Evolutionary conservation across 2,113 vertebrate genomes (phyloP).

Genomic region (Gavia stellata): DNA sequence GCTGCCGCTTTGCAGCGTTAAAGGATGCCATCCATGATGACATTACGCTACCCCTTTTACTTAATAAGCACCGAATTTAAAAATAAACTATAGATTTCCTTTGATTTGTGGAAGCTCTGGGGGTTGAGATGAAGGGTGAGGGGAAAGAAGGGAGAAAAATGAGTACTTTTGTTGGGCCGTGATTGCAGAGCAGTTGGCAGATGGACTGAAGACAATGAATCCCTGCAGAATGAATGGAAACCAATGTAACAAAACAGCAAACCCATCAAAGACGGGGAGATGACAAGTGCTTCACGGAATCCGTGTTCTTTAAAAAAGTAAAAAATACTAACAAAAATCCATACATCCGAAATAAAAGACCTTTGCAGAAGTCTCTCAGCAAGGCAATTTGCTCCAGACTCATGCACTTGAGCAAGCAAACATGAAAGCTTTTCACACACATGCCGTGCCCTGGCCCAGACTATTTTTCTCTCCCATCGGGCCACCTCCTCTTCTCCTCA

Average conservation of each 20-base stretch:
- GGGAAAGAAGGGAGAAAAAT: neutral
- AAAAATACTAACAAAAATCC: neutral
- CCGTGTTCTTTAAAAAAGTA: neutral
- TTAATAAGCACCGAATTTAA: conserved; percentile 2
- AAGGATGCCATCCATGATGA: conserved; percentile 5
- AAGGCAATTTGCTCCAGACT: conserved; percentile 41
- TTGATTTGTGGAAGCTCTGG: conserved; percentile 4
- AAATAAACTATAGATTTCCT: conserved; percentile 31
- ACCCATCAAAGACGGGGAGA: neutral
- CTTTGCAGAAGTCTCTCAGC: conserved; percentile 65
- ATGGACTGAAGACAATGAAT: neutral
- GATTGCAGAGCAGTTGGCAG: neutral
- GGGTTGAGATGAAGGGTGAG: neutral
- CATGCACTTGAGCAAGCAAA: conserved; percentile 7
- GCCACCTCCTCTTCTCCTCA: conserved; percentile 53
- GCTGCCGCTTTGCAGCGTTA: neutral
- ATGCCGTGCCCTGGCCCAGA: neutral
- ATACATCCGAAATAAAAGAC: neutral
- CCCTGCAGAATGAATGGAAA: neutral
- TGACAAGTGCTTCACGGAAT: neutral
- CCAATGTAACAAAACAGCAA: neutral
- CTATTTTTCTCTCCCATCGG: neutral
- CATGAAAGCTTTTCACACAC: conserved; percentile 64
- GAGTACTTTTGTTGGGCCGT: neutral
- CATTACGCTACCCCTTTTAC: neutral